Evolutionary conservation across 23 tunicate genomes (phyloP), one percentile per base, ranked within the genome.

Genomic region (Trididemnum nubilum): DNA sequence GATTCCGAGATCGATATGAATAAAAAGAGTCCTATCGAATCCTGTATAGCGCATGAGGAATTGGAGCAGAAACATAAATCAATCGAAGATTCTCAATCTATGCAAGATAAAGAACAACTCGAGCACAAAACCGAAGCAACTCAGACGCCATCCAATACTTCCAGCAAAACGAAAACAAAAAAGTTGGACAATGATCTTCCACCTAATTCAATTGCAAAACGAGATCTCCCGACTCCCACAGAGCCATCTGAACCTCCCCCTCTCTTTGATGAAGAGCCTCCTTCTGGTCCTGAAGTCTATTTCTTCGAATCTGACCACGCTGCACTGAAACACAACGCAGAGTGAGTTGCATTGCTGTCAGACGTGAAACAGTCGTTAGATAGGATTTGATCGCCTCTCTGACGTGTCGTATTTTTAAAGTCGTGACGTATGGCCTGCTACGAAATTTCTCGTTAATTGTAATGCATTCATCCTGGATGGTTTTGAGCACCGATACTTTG

Each of bases 301-400:
- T 91, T 35, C 66, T 91, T 91, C 60, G 97, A 91, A 66, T 85
- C 90, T 52, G 97, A 91, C 49, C 97, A 91, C 38, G 97, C 86
- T 59, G 97, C 97, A 1, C 63, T 91, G 36, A 91, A 91, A 71
- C 97, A 91, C 37, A 91, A 91, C 71, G 57, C 73, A 37, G 97
- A 91, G 94, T 89, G 71, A 83, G 94, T 78, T 1, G 28, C 25
- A 12, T 44, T 44, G n/a, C n/a, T 44, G 54, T 44, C 54, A 44
- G 54, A 44, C 9, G 15, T 15, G 54, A n/a, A n/a, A n/a, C n/a
- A n/a, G n/a, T n/a, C n/a, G n/a, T n/a, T n/a, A n/a, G n/a, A n/a
- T n/a, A n/a, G n/a, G n/a, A n/a, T n/a, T n/a, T n/a, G n/a, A n/a
- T n/a, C 27, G 15, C 27, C 25, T 65, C 27, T 0, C 59, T 15